phyloP scores from a whole-genome alignment of 2,888 invertebrate species.

The Xestia rhomboidea region DNA sequence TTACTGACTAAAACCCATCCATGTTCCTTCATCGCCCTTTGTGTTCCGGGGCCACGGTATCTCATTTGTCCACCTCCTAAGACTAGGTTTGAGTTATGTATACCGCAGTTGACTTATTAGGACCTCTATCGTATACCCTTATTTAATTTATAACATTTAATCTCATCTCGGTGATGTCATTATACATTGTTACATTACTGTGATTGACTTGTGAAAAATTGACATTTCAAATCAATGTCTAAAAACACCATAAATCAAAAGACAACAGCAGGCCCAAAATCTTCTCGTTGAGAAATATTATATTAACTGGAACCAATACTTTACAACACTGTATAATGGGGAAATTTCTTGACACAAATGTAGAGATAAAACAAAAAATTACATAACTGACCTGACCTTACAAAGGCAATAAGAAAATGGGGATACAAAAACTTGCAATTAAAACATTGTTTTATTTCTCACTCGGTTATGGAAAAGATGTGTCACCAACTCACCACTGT shows the following conservation, averaged over 20 bases:
- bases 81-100: not conserved
- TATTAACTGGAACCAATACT: conserved; percentile 42
- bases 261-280: conserved; percentile 13
- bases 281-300: conserved; percentile 51
- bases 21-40: too few species aligned
- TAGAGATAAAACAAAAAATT: conserved; percentile 49
- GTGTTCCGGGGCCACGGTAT: too few species aligned
- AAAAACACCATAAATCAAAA: conserved; percentile 41
- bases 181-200: not conserved
- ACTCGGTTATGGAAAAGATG: not conserved
- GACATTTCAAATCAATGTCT: conserved; percentile 13
- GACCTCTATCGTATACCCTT: not conserved
- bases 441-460: conserved; percentile 29
- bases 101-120: not conserved
- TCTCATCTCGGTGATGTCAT: not conserved
- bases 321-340: conserved; percentile 47
- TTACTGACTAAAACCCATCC: too few species aligned
- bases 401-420: conserved; percentile 41
- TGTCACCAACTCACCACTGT: not conserved
- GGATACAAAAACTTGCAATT: conserved; percentile 36
- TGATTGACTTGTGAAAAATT: conserved; percentile 7
- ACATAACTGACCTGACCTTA: conserved; percentile 46
- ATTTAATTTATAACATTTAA: conserved; percentile 5
- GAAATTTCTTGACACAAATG: conserved; percentile 56
- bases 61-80: too few species aligned